phyloP scores from a whole-genome alignment of 2,113 vertebrate species.

The Scytalopus superciliaris region DNA sequence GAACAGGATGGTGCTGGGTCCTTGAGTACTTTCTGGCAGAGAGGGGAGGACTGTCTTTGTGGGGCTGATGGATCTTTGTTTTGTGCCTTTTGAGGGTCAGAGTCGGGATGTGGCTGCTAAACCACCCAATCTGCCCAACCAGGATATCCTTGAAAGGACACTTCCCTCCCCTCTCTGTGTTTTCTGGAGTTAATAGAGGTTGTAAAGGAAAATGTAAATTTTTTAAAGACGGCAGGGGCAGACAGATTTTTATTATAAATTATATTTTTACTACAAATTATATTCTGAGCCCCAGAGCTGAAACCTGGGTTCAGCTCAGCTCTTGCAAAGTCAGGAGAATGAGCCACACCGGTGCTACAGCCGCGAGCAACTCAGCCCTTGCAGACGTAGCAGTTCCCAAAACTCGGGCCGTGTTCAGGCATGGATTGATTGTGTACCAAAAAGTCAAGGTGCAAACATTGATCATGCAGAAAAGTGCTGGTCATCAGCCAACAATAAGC shows the following conservation, averaged over 20 bases:
- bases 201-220: not conserved
- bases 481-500: not conserved
- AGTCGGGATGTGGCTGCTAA: not conserved
- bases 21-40: rapidly evolving
- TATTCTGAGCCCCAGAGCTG: not conserved
- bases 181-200: not conserved
- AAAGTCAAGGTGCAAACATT: slow-evolving; percentile 10
- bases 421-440: not conserved
- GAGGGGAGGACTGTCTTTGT: not conserved
- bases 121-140: not conserved
- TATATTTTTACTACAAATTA: not conserved
- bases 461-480: not conserved
- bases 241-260: not conserved
- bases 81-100: not conserved
- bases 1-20: not conserved
- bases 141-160: not conserved
- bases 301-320: not conserved
- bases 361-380: not conserved
- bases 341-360: rapidly evolving
- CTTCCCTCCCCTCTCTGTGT: not conserved
- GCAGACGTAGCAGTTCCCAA: not conserved
- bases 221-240: rapidly evolving
- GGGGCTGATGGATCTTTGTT: not conserved
- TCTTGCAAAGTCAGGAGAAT: not conserved
- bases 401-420: rapidly evolving